Evolutionary conservation across 2,888 invertebrate species (phyloP).

Genomic region (Arge pagana): DNA sequence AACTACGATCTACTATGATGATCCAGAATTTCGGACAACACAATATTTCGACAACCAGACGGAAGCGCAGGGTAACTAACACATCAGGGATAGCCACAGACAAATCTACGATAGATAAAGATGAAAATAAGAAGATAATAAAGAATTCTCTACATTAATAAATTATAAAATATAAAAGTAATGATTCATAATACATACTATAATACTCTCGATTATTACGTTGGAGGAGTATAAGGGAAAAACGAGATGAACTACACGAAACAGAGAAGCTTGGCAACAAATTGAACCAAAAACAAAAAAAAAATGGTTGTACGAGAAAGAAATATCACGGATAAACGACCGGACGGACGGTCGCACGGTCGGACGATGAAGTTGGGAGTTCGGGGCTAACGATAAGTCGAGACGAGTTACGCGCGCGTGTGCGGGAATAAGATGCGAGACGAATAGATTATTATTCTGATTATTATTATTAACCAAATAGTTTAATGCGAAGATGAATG

Average conservation of each 20-base stretch:
- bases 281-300: neutral
- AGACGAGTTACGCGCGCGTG: constrained; percentile 9
- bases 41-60: constrained; percentile 59
- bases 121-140: constrained; percentile 50
- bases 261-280: constrained; percentile 10
- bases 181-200: constrained; percentile 50
- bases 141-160: constrained; percentile 50
- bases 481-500: neutral
- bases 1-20: no score
- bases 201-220: constrained; percentile 51
- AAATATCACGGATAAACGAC: constrained; percentile 21
- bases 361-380: constrained; percentile 25
- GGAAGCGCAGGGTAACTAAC: constrained; percentile 60
- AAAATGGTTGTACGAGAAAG: constrained; percentile 6
- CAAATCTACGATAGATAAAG: constrained; percentile 58
- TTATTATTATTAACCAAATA: neutral
- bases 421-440: no score
- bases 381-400: constrained; percentile 24
- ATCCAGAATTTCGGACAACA: constrained; percentile 47
- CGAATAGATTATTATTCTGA: constrained; percentile 22
- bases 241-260: constrained; percentile 32
- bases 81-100: constrained; percentile 60
- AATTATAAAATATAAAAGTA: constrained; percentile 45
- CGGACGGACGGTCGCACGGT: constrained; percentile 26
- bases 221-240: constrained; percentile 40